Percentiles rank a stretch among this genome's conserved stretches.
Conservation (phyloP, 1,140 invertebrate genomes). For the Listronotus bonariensis region DNA sequence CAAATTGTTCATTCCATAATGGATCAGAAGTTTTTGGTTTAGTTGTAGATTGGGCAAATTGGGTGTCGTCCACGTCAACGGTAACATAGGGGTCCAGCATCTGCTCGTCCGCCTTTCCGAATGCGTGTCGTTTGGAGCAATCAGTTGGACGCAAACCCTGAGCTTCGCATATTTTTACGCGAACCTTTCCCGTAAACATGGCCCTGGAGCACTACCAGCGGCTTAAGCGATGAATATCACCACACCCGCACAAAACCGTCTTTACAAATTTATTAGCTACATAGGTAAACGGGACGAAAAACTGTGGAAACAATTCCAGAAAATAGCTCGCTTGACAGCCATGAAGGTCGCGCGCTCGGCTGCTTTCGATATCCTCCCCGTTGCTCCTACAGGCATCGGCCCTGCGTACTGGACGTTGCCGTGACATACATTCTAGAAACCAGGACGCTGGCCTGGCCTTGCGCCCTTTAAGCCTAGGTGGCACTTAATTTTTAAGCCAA, state of each 20-base stretch:
- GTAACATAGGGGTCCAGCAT: slow-evolving; percentile 96
- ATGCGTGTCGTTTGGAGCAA: slow-evolving; percentile 88
- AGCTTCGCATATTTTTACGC: slow-evolving; percentile 96
- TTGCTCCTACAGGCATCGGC: slow-evolving; percentile 5
- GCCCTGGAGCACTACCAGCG: slow-evolving; percentile 28
- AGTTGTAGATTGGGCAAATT: slow-evolving; percentile 86
- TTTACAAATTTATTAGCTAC: slow-evolving; percentile 42
- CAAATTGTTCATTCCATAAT: slow-evolving; percentile 93
- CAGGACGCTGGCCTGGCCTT: too few relatives aligned
- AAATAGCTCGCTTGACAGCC: slow-evolving; percentile 55
- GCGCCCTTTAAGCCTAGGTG: too few relatives aligned
- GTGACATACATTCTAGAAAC: too few relatives aligned
- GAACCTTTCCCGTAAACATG: slow-evolving; percentile 97
- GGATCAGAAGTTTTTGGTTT: slow-evolving; percentile 93
- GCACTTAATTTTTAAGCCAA: too few relatives aligned
- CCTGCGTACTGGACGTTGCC: slow-evolving; percentile 2
- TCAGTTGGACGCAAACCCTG: slow-evolving; percentile 95
- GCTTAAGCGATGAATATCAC: slow-evolving; percentile 19
- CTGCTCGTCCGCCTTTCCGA: slow-evolving; percentile 80
- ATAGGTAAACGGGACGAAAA: slow-evolving; percentile 40
- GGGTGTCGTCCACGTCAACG: slow-evolving; percentile 92
- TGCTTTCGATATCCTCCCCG: slow-evolving; percentile 7
- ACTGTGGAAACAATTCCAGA: slow-evolving; percentile 44
- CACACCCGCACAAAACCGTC: slow-evolving; percentile 16
- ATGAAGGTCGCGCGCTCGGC: slow-evolving; percentile 50